A percentile compares a stretch with the other conserved stretches of the same genome.
Evolutionary conservation across 2,113 vertebrate species (phyloP).

Genomic region (Furnarius figulus): DNA sequence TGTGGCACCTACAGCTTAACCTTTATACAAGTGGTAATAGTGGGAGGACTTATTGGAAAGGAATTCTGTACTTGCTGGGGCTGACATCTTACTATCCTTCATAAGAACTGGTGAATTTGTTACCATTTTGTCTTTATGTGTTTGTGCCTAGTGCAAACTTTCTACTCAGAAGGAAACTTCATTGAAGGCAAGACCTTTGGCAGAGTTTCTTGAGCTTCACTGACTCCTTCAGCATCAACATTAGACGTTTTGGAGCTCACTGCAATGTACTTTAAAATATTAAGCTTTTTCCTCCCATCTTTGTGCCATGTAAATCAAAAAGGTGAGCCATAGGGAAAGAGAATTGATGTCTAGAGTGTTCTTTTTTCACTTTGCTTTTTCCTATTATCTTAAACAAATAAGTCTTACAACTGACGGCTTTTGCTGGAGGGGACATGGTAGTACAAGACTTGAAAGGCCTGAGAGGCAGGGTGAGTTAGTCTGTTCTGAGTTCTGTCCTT

Average conservation of each 20-base stretch:
- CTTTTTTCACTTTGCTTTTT: not conserved
- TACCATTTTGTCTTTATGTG: not conserved
- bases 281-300: accelerated
- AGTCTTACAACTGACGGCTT: not conserved
- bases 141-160: not conserved
- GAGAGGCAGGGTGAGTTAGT: not conserved
- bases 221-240: not conserved
- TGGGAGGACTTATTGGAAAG: not conserved
- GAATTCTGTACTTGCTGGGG: not conserved
- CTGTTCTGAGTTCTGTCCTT: not conserved
- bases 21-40: not conserved
- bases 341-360: not conserved
- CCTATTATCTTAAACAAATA: not conserved
- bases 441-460: not conserved
- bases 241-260: not conserved
- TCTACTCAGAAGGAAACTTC: not conserved
- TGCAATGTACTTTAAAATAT: not conserved
- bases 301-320: not conserved
- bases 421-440: not conserved
- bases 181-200: not conserved
- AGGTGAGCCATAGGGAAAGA: not conserved
- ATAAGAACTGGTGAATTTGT: not conserved
- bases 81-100: not conserved
- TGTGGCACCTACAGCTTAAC: not conserved
- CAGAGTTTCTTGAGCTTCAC: not conserved